Conservation (phyloP, 2,888 invertebrate genomes). For the Acrobasis repandana region DNA sequence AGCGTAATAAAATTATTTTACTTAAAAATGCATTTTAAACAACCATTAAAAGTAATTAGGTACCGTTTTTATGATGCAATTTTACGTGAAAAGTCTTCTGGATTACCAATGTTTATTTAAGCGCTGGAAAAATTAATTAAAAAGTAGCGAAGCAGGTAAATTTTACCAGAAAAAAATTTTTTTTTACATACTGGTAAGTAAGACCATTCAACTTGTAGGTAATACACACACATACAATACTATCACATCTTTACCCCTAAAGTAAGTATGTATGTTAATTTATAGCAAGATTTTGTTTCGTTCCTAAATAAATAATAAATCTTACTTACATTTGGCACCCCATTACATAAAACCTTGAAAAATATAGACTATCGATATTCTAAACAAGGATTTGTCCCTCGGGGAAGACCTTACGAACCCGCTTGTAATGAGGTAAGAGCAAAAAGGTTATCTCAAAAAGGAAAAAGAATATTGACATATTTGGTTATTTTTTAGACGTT, state of each 20-base stretch:
- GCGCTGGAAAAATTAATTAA: neutral
- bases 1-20: neutral
- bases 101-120: neutral
- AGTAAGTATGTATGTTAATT: no score
- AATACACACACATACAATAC: no score
- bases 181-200: no score
- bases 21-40: neutral
- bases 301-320: no score
- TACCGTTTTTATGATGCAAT: conserved; percentile 4
- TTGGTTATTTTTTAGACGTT: neutral
- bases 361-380: neutral
- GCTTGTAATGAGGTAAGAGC: conserved; percentile 1
- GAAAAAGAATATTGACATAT: conserved; percentile 1
- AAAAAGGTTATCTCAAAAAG: neutral
- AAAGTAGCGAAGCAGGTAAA: conserved; percentile 1
- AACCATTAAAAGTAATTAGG: neutral
- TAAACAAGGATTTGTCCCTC: conserved; percentile 3
- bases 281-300: no score
- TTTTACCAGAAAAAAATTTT: neutral
- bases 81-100: conserved; percentile 1
- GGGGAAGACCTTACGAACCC: conserved; percentile 2
- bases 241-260: no score
- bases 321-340: neutral
- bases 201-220: no score
- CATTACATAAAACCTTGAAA: neutral